Conservation (phyloP, 2,888 invertebrate genomes). For the Mellilla xanthometata region DNA sequence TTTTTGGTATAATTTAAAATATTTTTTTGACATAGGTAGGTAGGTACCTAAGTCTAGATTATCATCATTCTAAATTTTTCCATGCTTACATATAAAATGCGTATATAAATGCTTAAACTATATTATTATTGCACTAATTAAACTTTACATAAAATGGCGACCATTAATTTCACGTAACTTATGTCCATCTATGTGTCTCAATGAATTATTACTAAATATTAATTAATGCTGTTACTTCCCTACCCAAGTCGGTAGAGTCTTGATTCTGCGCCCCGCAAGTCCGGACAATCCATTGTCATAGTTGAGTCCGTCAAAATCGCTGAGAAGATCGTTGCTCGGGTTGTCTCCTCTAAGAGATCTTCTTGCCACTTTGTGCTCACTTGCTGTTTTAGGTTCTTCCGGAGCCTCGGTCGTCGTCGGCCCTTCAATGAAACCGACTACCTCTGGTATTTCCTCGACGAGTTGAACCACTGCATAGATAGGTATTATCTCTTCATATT, state of each 20-base stretch:
- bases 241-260: constrained; percentile 69
- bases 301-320: constrained; percentile 56
- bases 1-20: no score
- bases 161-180: no score
- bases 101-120: no score
- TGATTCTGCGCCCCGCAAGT: constrained; percentile 66
- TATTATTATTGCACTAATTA: no score
- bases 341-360: constrained; percentile 64
- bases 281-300: constrained; percentile 54
- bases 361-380: constrained; percentile 56
- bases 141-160: no score
- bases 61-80: no score
- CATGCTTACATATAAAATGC: no score
- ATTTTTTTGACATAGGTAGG: no score
- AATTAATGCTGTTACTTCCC: constrained; percentile 43
- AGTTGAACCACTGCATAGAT: constrained; percentile 53
- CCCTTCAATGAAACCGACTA: constrained; percentile 42
- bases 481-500: constrained; percentile 37
- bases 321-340: constrained; percentile 60
- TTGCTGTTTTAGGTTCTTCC: constrained; percentile 25
- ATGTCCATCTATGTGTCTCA: no score
- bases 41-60: no score
- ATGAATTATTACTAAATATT: no score
- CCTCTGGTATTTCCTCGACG: constrained; percentile 53
- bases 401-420: constrained; percentile 37